These are phyloP conservation scores for Mus caroli DNA, from an alignment of 2,797 vertebrate genomes.

Conservation along the genomic window DNA sequence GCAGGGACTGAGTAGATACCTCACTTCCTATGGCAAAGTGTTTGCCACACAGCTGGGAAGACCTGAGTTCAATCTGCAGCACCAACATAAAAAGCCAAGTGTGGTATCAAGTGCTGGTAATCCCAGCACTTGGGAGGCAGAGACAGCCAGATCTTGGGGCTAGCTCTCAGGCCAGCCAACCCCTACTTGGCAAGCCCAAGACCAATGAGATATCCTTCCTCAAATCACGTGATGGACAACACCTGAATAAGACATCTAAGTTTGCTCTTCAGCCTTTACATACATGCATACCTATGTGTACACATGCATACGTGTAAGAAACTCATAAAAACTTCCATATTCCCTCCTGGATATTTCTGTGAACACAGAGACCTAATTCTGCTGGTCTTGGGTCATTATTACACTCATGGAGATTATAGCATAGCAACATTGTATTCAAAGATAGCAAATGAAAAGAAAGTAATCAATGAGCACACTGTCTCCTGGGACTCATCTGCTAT, in stretches of 20 bases:
- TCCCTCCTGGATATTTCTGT: slow-evolving; percentile 4
- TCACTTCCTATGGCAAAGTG: background rate
- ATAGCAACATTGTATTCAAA: background rate
- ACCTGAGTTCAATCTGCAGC: background rate
- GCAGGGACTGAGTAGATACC: background rate
- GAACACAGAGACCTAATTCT: background rate
- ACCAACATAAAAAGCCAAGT: background rate
- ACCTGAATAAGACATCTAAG: background rate
- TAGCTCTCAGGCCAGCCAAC: background rate
- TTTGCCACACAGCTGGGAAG: background rate
- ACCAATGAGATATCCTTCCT: background rate
- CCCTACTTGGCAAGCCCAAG: background rate
- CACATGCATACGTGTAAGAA: background rate
- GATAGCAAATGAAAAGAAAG: slow-evolving; percentile 6
- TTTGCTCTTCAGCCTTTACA: background rate
- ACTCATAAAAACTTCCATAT: background rate
- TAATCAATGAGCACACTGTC: background rate
- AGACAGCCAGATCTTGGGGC: background rate
- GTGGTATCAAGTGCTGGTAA: background rate
- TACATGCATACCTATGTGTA: background rate
- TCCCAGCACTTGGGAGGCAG: background rate
- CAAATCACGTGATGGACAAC: background rate
- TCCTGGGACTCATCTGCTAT: background rate
- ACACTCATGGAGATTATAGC: background rate
- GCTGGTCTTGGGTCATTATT: background rate